Conservation (phyloP, 2,797 vertebrate genomes). For the Cryptoblepharus egeriae region DNA sequence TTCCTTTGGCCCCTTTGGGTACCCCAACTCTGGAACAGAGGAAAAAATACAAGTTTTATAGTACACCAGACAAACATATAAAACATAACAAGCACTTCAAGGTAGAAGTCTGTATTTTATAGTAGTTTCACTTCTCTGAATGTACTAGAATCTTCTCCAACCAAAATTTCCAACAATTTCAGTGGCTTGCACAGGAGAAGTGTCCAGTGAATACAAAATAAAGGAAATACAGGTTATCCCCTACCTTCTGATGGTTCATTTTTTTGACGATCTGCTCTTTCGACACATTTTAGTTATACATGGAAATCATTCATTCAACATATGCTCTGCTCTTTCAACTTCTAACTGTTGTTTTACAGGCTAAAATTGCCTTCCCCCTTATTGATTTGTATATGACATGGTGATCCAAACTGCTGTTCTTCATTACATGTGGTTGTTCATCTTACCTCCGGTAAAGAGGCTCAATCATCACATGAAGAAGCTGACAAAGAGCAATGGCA, state of each 20-base stretch:
- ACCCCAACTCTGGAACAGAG: conserved; percentile 85
- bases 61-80: background rate
- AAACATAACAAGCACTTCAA: background rate
- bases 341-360: too few species aligned
- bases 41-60: background rate
- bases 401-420: too few species aligned
- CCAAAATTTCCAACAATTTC: background rate
- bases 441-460: conserved; percentile 94
- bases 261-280: too few species aligned
- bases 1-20: conserved; percentile 93
- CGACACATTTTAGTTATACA: too few species aligned
- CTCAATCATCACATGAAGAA: conserved; percentile 93
- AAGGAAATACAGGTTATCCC: background rate
- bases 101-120: background rate
- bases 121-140: too few species aligned
- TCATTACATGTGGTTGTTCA: background rate
- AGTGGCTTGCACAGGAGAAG: background rate
- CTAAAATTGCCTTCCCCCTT: too few species aligned
- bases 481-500: conserved; percentile 92
- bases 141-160: background rate
- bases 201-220: background rate
- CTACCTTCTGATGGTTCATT: background rate
- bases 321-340: too few species aligned
- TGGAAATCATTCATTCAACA: too few species aligned
- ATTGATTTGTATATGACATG: too few species aligned